Conservation (phyloP, 2,113 vertebrate genomes). For the Hipposideros armiger region DNA sequence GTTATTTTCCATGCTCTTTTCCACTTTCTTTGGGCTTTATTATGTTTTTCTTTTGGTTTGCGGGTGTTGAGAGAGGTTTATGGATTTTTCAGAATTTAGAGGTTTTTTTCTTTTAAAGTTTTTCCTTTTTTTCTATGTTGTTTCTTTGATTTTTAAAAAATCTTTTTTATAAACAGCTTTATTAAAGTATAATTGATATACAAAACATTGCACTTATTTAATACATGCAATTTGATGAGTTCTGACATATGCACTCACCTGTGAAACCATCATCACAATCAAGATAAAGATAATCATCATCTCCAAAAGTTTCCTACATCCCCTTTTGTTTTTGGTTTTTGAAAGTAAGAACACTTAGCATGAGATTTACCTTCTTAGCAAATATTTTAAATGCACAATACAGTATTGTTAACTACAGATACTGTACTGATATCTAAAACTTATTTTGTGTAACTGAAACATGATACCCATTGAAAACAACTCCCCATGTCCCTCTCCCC, state of each 20-base stretch:
- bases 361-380: not conserved
- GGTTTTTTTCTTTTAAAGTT: not conserved
- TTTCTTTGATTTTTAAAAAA: not conserved
- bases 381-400: not conserved
- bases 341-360: not conserved
- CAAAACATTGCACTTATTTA: not conserved
- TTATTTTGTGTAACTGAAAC: not conserved
- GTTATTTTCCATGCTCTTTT: not conserved
- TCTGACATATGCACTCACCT: not conserved
- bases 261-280: not conserved
- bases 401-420: not conserved
- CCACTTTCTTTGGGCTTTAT: not conserved
- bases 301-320: not conserved
- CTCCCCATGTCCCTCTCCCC: not conserved
- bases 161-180: not conserved
- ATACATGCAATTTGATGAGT: not conserved
- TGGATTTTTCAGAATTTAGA: not conserved
- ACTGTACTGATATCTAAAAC: not conserved
- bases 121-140: not conserved
- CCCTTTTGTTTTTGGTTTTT: not conserved
- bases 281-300: not conserved
- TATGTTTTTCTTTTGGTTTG: not conserved
- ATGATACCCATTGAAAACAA: not conserved
- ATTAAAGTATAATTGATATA: not conserved
- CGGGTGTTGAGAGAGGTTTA: not conserved